These are phyloP conservation scores for Liolophura sinensis DNA, from an alignment of 1,140 invertebrate genomes.

Conservation along the genomic window DNA sequence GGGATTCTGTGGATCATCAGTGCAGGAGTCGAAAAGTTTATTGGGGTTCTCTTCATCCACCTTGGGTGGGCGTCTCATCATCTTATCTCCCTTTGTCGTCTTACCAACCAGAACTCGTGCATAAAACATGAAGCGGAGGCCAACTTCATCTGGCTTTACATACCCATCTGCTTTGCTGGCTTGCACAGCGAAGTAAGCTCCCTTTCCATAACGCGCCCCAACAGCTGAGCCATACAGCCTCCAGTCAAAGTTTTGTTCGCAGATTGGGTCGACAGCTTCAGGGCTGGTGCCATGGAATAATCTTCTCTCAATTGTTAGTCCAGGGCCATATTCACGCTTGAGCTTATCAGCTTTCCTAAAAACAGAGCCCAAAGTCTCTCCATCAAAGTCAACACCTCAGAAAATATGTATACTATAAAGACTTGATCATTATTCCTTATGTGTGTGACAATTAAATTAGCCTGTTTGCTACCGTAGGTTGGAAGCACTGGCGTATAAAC, in stretches of 20 bases:
- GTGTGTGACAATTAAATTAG: too few species aligned
- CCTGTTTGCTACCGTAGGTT: too few species aligned
- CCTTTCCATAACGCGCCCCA: conserved; percentile 25
- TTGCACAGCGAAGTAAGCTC: conserved; percentile 29
- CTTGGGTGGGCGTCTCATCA: conserved; percentile 13
- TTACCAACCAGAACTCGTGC: conserved; percentile 20
- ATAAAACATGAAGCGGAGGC: conserved; percentile 24
- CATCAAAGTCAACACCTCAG: too few species aligned
- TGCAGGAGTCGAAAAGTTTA: conserved; percentile 27
- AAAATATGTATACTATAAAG: not conserved
- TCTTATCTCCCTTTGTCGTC: conserved; percentile 8
- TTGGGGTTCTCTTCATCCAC: conserved; percentile 9
- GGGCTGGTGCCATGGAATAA: conserved; percentile 29
- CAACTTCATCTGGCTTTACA: conserved; percentile 12
- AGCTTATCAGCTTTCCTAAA: conserved; percentile 24
- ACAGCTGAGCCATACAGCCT: conserved; percentile 16
- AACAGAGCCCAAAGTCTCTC: not conserved
- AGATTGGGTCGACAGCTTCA: conserved; percentile 16
- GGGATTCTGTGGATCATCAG: conserved; percentile 26
- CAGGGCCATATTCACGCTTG: conserved; percentile 16
- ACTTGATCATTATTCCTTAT: not conserved
- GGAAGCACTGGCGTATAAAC: too few species aligned
- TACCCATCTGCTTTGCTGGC: conserved; percentile 26
- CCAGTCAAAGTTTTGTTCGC: conserved; percentile 25
- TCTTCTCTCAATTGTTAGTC: conserved; percentile 18